phyloP scores from a whole-genome alignment of 2,113 vertebrate species.

The Pseudorhombus dupliciocellatus region DNA sequence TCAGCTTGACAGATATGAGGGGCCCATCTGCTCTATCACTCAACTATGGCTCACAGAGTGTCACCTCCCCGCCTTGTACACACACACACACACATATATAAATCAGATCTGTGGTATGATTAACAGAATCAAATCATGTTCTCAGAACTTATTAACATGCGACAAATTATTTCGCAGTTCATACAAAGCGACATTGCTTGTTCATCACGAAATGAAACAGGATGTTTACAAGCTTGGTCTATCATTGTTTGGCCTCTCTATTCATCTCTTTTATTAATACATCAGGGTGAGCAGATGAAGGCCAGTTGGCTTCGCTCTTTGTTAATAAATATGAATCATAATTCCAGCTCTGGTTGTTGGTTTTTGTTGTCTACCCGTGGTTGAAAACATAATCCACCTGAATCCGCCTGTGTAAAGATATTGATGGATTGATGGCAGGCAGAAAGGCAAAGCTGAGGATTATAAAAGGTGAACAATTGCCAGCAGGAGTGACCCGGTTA shows the following conservation, averaged over 20 bases:
- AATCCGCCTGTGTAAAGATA: background rate
- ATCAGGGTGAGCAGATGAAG: constrained; percentile 14
- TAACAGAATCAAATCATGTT: background rate
- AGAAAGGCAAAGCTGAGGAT: background rate
- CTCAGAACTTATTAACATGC: too few species aligned
- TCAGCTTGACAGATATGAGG: constrained; percentile 34
- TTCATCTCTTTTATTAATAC: background rate
- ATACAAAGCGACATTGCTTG: constrained; percentile 1
- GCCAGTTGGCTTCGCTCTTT: background rate
- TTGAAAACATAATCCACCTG: constrained; percentile 9
- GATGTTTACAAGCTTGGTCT: constrained; percentile 1
- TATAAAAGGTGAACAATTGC: background rate
- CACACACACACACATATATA: constrained; percentile 1
- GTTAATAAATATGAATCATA: constrained; percentile 8
- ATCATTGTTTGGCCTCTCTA: background rate
- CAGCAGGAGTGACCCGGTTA: background rate
- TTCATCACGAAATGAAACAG: background rate
- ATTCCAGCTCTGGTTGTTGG: constrained; percentile 1
- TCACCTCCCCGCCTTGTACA: constrained; percentile 26
- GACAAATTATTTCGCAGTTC: background rate
- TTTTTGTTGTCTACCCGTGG: constrained; percentile 4
- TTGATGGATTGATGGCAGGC: background rate
- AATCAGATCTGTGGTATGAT: background rate
- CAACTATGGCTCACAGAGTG: constrained; percentile 31
- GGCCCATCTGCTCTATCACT: constrained; percentile 49